These are phyloP conservation scores for Myotis davidii DNA, from an alignment of 2,113 vertebrate species.

Conservation along the genomic window DNA sequence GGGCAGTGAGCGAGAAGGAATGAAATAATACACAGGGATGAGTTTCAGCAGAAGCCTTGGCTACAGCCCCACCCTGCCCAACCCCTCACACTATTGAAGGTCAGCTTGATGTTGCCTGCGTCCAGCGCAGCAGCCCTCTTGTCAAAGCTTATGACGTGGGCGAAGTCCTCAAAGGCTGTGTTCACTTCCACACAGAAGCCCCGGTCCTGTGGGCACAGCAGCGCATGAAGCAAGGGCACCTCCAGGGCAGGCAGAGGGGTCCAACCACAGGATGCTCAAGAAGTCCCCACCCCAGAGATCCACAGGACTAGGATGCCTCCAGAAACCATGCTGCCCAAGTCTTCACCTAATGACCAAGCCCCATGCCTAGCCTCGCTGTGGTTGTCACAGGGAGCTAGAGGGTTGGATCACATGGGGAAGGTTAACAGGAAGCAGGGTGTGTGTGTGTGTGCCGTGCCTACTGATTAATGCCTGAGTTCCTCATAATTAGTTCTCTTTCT, in stretches of 20 bases:
- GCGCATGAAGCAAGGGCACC: conserved; percentile 27
- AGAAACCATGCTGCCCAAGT: not conserved
- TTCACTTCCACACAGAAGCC: conserved; percentile 86
- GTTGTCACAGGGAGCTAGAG: not conserved
- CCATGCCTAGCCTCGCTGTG: not conserved
- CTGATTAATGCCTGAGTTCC: not conserved
- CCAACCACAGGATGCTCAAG: not conserved
- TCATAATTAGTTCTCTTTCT: conserved; percentile 1
- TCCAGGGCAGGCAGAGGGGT: not conserved
- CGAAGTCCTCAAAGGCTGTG: conserved; percentile 87
- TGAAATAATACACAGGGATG: not conserved
- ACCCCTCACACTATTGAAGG: conserved; percentile 86
- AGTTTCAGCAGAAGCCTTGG: not conserved
- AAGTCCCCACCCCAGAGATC: not conserved
- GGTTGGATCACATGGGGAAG: not conserved
- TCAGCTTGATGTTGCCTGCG: conserved; percentile 87
- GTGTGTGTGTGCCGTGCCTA: not conserved
- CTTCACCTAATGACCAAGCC: not conserved
- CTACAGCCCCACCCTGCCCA: not conserved
- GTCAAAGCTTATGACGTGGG: conserved; percentile 87
- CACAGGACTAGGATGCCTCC: not conserved
- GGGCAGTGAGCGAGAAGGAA: not conserved
- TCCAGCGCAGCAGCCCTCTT: conserved; percentile 87
- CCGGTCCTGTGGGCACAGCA: conserved; percentile 81
- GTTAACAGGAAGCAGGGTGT: not conserved